Evolutionary conservation across 2,888 invertebrate species (phyloP).

Genomic region (Notodonta dromedarius): DNA sequence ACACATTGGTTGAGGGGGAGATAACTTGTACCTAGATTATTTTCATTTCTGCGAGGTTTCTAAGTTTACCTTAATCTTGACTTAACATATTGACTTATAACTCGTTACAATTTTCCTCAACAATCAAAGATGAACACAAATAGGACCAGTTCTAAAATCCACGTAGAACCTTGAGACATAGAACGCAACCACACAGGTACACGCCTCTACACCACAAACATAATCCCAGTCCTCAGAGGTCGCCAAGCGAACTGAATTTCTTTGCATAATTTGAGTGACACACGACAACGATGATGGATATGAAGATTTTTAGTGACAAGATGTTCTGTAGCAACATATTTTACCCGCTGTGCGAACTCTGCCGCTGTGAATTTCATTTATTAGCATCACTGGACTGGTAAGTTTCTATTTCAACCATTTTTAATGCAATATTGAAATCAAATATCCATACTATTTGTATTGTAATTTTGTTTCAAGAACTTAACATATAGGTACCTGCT

Average conservation of each 20-base stretch:
- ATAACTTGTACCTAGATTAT: too few relatives aligned
- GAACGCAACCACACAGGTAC: background rate
- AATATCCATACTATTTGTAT: too few relatives aligned
- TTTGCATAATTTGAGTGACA: constrained; percentile 13
- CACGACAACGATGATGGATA: constrained; percentile 14
- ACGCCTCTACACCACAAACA: constrained; percentile 17
- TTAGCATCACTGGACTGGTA: constrained; percentile 40
- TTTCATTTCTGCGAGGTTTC: background rate
- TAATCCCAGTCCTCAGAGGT: constrained; percentile 28
- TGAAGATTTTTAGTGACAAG: constrained; percentile 9
- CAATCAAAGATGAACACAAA: background rate
- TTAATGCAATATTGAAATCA: background rate
- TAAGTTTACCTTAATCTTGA: background rate
- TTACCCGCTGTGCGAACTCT: constrained; percentile 47
- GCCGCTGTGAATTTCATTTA: constrained; percentile 53
- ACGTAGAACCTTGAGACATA: background rate
- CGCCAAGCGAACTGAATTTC: constrained; percentile 41
- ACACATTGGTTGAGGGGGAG: too few relatives aligned
- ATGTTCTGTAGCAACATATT: constrained; percentile 9
- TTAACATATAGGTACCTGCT: too few relatives aligned
- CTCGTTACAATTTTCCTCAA: background rate
- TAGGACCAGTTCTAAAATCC: background rate
- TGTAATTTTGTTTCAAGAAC: background rate
- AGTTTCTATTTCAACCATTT: constrained; percentile 29
- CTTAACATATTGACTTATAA: background rate